Evolutionary conservation across 2,888 invertebrate species (phyloP).

Genomic region (Agonopterix subpropinquella): DNA sequence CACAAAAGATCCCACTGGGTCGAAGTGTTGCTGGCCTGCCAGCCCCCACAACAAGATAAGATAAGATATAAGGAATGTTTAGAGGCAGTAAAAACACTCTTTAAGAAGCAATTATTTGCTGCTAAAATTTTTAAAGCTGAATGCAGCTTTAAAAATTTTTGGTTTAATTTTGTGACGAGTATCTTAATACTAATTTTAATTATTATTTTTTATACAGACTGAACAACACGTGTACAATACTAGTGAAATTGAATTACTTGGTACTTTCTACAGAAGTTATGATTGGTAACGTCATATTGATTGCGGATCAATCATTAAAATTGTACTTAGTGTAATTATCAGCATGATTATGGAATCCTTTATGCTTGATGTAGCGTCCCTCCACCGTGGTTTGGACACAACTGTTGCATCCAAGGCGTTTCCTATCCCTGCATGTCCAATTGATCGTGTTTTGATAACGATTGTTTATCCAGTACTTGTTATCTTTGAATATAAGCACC

Average conservation of each 20-base stretch:
- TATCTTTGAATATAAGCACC: conserved; percentile 67
- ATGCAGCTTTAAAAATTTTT: too few relatives aligned
- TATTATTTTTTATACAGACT: too few relatives aligned
- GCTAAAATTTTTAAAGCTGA: too few relatives aligned
- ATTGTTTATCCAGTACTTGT: conserved; percentile 71
- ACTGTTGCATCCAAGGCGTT: conserved; percentile 61
- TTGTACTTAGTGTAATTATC: conserved; percentile 69
- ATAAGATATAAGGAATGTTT: too few relatives aligned
- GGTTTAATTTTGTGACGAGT: too few relatives aligned
- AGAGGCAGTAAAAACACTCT: too few relatives aligned
- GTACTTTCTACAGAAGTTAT: conserved; percentile 30
- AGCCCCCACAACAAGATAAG: too few relatives aligned
- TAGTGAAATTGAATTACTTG: conserved; percentile 2
- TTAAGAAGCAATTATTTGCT: too few relatives aligned
- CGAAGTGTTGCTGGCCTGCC: too few relatives aligned
- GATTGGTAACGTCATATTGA: conserved; percentile 15
- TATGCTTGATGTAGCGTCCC: conserved; percentile 63
- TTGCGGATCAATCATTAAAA: conserved; percentile 55
- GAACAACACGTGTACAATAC: too few relatives aligned
- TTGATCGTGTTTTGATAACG: conserved; percentile 68
- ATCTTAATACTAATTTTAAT: too few relatives aligned
- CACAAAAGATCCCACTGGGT: too few relatives aligned
- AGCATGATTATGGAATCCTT: conserved; percentile 61
- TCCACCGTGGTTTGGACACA: conserved; percentile 64
- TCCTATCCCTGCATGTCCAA: conserved; percentile 66